Conservation (phyloP, 2,888 invertebrate genomes). For the Philonicus albiceps region DNA sequence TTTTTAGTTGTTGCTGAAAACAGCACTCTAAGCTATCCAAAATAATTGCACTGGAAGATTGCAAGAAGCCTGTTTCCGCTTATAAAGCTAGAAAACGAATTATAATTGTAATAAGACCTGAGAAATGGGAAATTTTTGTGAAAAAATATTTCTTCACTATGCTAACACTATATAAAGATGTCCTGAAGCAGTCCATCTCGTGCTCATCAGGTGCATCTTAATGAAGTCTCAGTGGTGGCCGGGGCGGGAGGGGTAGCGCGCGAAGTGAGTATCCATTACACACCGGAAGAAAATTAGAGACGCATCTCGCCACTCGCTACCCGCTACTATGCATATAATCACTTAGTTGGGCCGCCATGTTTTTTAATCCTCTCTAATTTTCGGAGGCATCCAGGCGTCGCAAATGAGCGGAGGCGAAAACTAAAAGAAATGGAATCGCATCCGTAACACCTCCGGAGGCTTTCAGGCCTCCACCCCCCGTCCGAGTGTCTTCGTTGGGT, state of each 20-base stretch:
- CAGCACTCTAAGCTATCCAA: background rate
- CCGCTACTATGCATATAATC: constrained; percentile 28
- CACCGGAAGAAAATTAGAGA: constrained; percentile 40
- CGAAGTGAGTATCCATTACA: constrained; percentile 20
- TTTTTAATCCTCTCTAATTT: constrained; percentile 39
- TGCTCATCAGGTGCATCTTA: background rate
- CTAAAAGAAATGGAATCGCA: constrained; percentile 33
- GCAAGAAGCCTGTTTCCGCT: background rate
- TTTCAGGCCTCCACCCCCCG: background rate
- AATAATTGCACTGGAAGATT: background rate
- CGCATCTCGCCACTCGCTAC: constrained; percentile 20
- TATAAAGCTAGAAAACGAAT: background rate
- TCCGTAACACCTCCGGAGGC: constrained; percentile 26
- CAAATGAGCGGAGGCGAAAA: background rate
- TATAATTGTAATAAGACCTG: background rate
- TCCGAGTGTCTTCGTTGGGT: background rate
- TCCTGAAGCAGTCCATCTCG: background rate
- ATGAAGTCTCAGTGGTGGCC: background rate
- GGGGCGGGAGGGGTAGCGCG: background rate
- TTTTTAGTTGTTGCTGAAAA: background rate
- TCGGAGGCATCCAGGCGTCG: constrained; percentile 13
- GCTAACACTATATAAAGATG: background rate
- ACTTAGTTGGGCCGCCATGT: constrained; percentile 37
- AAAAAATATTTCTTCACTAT: background rate
- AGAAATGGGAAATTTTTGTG: background rate